These are phyloP conservation scores for Montipora foliosa DNA, from an alignment of 64 coral and sea anemone genomes.

Conservation along the genomic window DNA sequence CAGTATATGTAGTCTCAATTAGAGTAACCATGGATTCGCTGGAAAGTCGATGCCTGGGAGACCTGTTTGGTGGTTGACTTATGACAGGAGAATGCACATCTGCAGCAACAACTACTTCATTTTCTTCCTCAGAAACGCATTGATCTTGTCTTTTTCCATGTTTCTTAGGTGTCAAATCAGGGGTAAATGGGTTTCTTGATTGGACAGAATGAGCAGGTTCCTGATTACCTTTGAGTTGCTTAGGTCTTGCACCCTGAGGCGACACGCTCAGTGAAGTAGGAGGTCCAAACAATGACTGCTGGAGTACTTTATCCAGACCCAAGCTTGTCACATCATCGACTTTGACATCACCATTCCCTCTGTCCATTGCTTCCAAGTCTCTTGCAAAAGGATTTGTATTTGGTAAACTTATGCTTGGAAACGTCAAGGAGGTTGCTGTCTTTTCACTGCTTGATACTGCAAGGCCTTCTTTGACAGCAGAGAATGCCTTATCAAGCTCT, in stretches of 20 bases:
- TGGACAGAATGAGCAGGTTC: background rate
- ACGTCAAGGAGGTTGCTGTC: background rate
- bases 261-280: slow-evolving; percentile 6
- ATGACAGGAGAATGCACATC: slow-evolving; percentile 3
- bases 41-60: slow-evolving; percentile 51
- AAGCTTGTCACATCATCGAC: background rate
- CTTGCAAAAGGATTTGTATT: slow-evolving; percentile 56
- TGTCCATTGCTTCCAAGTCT: background rate
- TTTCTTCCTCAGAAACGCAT: background rate
- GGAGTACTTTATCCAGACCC: background rate
- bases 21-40: slow-evolving; percentile 85
- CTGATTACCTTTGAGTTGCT: background rate
- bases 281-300: slow-evolving; percentile 48
- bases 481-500: slow-evolving; percentile 51
- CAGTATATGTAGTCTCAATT: slow-evolving; percentile 61
- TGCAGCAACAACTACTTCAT: slow-evolving; percentile 5
- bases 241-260: slow-evolving; percentile 5
- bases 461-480: slow-evolving; percentile 1
- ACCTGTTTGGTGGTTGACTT: background rate
- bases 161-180: slow-evolving; percentile 45
- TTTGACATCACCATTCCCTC: background rate
- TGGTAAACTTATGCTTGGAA: slow-evolving; percentile 30
- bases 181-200: slow-evolving; percentile 43
- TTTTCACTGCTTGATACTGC: background rate
- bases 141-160: slow-evolving; percentile 24